phyloP scores from a whole-genome alignment of 2,888 invertebrate species.

The Tenodera sinensis region DNA sequence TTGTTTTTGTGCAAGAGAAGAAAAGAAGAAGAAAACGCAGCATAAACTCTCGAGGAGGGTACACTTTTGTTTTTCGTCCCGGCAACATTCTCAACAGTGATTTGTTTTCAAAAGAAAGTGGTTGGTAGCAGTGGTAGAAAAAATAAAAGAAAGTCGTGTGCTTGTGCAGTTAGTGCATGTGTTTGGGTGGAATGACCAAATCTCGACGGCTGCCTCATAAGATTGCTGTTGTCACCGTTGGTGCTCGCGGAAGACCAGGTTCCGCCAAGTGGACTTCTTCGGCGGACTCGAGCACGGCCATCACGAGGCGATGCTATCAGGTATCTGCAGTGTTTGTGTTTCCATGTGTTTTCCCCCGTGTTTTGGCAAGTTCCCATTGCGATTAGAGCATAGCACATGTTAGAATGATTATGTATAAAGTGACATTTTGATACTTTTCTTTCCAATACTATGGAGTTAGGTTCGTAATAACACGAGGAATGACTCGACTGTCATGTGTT shows the following conservation, averaged over 20 bases:
- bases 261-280: neutral
- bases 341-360: too few relatives aligned
- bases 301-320: slow-evolving; percentile 25
- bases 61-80: neutral
- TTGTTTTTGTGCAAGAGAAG: neutral
- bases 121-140: neutral
- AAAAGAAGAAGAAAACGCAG: neutral
- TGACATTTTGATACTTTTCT: too few relatives aligned
- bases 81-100: neutral
- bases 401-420: too few relatives aligned
- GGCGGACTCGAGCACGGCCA: neutral
- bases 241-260: neutral
- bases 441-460: too few relatives aligned
- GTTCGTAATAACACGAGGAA: neutral
- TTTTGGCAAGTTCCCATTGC: neutral
- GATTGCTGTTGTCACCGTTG: neutral
- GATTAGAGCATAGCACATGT: too few relatives aligned
- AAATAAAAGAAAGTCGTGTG: neutral
- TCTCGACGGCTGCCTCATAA: neutral
- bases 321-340: neutral
- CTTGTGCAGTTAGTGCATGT: neutral
- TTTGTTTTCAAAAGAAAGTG: neutral
- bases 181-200: neutral
- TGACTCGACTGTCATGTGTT: too few relatives aligned
- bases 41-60: neutral